Base-by-base conservation (phyloP, 2,888 invertebrate genomes). In the Lepas anatifera region DNA sequence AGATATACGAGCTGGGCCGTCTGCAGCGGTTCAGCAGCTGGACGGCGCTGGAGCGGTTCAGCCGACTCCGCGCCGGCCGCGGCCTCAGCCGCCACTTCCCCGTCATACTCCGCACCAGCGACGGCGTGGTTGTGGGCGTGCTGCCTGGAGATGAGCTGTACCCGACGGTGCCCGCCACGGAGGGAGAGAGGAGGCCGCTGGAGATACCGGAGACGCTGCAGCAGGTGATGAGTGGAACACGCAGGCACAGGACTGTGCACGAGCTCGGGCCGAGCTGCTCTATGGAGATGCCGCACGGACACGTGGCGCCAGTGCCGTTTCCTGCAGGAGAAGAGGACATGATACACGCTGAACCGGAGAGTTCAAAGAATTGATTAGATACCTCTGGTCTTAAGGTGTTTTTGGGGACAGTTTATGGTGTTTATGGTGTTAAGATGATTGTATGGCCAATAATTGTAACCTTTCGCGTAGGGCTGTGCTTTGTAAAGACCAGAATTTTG, bases 1-100 rank as follows among this genome's bases (percentile, higher is more conserved):
- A 69, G 69, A 18, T 69, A 29, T 69, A 64, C 41, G 69, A 69
- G 43, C 39, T 64, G 6, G 25, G 58, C 18, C 58, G 58, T 11
- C 52, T 69, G n/a, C 37, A 41, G n/a, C 41, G 41, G n/a, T 69
- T 69, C 41, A 3, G 6, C 0, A 63, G 16, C 18, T 64, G 52
- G 48, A 25, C 22, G 25, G 10, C 8, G 2, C 58, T 69, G 52
- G 29, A 41, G 41, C 41, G 63, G 22, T 69, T 69, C 63, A 63
- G 69, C 27, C 25, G 41, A 3, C 22, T 39, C 25, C 25, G 69
- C 39, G 41, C 48, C 4, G 3, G 13, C 10, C 52, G 3, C n/a
- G 69, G 69, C 35, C 25, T 39, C 16, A 4, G 16, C n/a, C 63
- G 58, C 58, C 22, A 39, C 13, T 35, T 69, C 27, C 69, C 69